Conservation (phyloP, 2,888 invertebrate genomes). For the Chesias legatella region DNA sequence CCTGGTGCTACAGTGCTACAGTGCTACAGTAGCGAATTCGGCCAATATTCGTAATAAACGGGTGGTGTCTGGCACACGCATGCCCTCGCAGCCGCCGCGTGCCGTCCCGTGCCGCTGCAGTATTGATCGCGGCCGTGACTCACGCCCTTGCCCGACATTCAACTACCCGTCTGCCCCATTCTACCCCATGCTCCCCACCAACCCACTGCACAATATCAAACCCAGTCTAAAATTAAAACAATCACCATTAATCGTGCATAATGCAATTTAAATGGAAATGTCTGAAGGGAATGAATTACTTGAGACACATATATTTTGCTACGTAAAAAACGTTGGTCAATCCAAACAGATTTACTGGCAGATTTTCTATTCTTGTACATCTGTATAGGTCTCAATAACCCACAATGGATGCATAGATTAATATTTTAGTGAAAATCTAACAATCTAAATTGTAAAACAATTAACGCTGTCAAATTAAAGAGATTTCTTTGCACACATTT, state of each 20-base stretch:
- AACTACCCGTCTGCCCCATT: constrained; percentile 49
- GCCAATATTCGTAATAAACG: constrained; percentile 22
- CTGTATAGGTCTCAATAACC: no score
- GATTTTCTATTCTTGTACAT: no score
- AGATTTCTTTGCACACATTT: no score
- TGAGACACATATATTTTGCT: constrained; percentile 1
- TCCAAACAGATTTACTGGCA: no score
- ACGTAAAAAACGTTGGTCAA: no score
- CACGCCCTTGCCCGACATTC: constrained; percentile 80
- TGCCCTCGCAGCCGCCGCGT: constrained; percentile 9
- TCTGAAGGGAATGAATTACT: constrained; percentile 12
- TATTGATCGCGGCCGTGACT: constrained; percentile 78
- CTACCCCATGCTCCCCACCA: constrained; percentile 34
- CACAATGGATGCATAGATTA: no score
- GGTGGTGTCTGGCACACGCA: constrained; percentile 17
- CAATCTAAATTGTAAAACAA: no score
- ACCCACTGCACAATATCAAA: constrained; percentile 44
- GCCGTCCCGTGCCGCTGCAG: no score
- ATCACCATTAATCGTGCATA: constrained; percentile 27
- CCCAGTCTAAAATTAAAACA: constrained; percentile 28
- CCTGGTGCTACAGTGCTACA: no score
- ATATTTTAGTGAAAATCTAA: no score
- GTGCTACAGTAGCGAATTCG: constrained; percentile 18
- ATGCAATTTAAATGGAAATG: constrained; percentile 23
- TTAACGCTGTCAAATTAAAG: no score